phyloP scores from a whole-genome alignment of 2,113 vertebrate species.

The Thamnaconus septentrionalis region DNA sequence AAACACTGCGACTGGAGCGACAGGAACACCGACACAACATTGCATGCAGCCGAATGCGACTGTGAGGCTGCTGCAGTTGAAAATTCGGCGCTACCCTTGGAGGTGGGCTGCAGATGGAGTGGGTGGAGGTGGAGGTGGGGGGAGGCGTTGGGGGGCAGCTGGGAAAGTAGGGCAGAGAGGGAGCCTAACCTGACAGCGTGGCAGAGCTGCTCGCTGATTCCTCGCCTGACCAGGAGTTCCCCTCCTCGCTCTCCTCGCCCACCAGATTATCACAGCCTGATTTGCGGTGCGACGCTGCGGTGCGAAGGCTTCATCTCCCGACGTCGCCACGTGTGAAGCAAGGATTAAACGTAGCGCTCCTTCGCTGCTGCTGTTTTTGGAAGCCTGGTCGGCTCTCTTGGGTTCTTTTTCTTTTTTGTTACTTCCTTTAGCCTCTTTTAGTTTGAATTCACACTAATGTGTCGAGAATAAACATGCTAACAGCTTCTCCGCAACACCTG shows the following conservation, averaged over 20 bases:
- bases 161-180: slow-evolving; percentile 54
- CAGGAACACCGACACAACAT: too few relatives aligned
- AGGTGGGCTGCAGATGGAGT: slow-evolving; percentile 23
- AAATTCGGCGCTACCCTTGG: slow-evolving; percentile 14
- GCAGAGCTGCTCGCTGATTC: slow-evolving; percentile 37
- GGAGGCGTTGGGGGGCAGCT: slow-evolving; percentile 44
- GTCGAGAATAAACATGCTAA: slow-evolving; percentile 14
- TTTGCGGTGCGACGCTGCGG: slow-evolving; percentile 30
- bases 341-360: too few relatives aligned
- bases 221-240: slow-evolving; percentile 33
- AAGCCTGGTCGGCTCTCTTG: not conserved
- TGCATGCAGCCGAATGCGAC: too few relatives aligned
- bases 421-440: slow-evolving; percentile 6
- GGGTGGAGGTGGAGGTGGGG: slow-evolving; percentile 9
- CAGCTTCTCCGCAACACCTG: slow-evolving; percentile 1
- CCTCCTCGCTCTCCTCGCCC: slow-evolving; percentile 34
- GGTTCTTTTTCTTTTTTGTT: not conserved
- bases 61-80: too few relatives aligned
- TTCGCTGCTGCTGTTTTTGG: too few relatives aligned
- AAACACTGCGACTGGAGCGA: too few relatives aligned
- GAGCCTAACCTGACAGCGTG: slow-evolving; percentile 38
- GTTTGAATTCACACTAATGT: not conserved
- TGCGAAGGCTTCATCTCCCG: slow-evolving; percentile 28
- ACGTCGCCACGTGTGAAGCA: too few relatives aligned
- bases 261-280: slow-evolving; percentile 52